Evolutionary conservation across 2,113 vertebrate species (phyloP), one percentile per base, ranked within the genome.

Genomic region (Solea solea): DNA sequence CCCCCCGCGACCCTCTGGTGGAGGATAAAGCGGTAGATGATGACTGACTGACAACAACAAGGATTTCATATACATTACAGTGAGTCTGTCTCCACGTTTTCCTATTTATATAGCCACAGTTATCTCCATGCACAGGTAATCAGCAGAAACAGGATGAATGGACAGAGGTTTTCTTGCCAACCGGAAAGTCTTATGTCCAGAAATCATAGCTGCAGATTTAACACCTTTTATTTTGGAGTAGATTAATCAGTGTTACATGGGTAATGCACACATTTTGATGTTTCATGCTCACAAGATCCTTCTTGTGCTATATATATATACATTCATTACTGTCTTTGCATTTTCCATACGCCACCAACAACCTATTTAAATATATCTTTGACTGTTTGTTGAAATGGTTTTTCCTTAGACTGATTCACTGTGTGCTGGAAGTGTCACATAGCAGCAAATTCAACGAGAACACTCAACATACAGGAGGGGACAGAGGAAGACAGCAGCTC

Each of bases 151-250:
- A 44, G 7, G 44, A 2, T 7, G 45, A 1, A 45, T 25, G 58
- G 58, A 27, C 8, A n/a, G 40, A 12, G 3, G 34, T 34, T 34
- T 34, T 4, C 10, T 12, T 4, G 6, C 5, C n/a, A 51, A n/a
- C 9, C 49, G 9, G 49, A 8, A n/a, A n/a, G 15, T 9, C 8
- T 51, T 59, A 13, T 83, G 76, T 8, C 89, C 88, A 54, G 0
- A 82, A 71, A 10, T 14, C 50, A 72, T 91, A 88, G 40, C 91
- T 93, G 49, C 12, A 28, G 10, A 21, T 21, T 58, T 6, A 58
- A 44, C 28, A 40, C 5, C 10, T 48, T 21, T 34, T 53, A 46
- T 40, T 64, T 56, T 0, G 3, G 41, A 53, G 4, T 41, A 6
- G 5, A 25, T 14, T 28, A 34, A 21, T 69, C 12, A 27, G 5